Conservation (phyloP, 2,113 vertebrate species). For the Cynopterus brachyotis region DNA sequence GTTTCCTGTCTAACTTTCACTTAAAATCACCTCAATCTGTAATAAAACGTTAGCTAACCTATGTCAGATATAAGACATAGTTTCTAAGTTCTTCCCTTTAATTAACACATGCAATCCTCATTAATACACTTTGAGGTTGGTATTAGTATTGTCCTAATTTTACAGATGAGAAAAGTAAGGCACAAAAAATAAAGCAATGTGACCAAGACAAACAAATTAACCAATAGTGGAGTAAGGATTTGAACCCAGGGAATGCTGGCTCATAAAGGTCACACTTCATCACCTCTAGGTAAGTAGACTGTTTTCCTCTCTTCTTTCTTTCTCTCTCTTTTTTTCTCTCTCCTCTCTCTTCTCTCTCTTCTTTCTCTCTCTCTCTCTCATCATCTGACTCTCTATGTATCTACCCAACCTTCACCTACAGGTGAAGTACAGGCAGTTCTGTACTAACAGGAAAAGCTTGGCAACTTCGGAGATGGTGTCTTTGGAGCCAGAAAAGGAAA, state of each 20-base stretch:
- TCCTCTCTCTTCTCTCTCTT: too few relatives aligned
- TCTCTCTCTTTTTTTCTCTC: too few relatives aligned
- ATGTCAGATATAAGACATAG: not conserved
- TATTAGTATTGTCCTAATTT: not conserved
- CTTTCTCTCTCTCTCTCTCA: not conserved
- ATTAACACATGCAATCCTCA: not conserved
- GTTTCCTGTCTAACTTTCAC: not conserved
- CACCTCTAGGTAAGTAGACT: not conserved
- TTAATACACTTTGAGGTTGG: not conserved
- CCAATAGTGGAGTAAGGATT: not conserved
- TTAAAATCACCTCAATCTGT: not conserved
- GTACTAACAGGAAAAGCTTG: not conserved
- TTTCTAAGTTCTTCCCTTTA: not conserved
- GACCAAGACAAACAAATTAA: not conserved
- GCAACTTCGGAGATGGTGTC: not conserved
- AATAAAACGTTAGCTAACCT: not conserved
- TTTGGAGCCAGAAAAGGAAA: not conserved
- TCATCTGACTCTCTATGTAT: too few relatives aligned
- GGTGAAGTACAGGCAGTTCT: not conserved
- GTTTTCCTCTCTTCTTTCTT: not conserved
- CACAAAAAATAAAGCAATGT: not conserved
- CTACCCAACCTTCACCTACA: not conserved
- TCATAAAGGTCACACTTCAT: not conserved
- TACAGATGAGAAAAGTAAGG: not conserved
- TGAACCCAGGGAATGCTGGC: not conserved